Conservation (phyloP, 2,113 vertebrate species). For the Penelope pileata region DNA sequence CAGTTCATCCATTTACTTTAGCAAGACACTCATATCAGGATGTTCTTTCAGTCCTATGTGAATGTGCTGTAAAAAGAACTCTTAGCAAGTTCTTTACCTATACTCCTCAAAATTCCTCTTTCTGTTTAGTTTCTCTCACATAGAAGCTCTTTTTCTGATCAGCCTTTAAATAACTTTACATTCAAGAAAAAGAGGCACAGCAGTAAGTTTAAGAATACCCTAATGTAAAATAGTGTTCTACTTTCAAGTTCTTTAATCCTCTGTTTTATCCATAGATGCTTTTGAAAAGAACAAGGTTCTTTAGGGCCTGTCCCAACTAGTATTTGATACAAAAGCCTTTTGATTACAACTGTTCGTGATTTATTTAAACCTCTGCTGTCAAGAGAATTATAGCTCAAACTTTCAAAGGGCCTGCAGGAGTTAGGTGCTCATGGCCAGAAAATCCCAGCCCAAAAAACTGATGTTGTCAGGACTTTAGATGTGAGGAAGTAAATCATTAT, state of each 20-base stretch:
- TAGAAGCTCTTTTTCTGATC: slow-evolving; percentile 56
- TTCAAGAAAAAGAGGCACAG: slow-evolving; percentile 47
- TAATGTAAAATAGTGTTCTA: slow-evolving; percentile 49
- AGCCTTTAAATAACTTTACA: slow-evolving; percentile 51
- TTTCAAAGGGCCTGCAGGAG: slow-evolving; percentile 38
- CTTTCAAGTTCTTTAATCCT: slow-evolving; percentile 66
- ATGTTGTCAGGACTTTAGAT: slow-evolving; percentile 6
- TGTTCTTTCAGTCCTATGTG: slow-evolving; percentile 27
- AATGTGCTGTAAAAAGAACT: slow-evolving; percentile 21
- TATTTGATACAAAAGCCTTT: slow-evolving; percentile 32
- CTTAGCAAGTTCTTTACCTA: slow-evolving; percentile 20
- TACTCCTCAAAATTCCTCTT: slow-evolving; percentile 31
- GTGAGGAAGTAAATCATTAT: background rate
- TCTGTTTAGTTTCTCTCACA: slow-evolving; percentile 30
- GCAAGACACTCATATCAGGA: background rate
- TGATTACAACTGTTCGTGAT: slow-evolving; percentile 39
- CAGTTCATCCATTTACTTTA: background rate
- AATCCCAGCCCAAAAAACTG: slow-evolving; percentile 20
- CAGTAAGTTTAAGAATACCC: slow-evolving; percentile 50
- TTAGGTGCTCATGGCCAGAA: slow-evolving; percentile 19
- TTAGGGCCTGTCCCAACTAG: background rate
- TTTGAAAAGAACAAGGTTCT: slow-evolving; percentile 21
- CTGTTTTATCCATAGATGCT: slow-evolving; percentile 5
- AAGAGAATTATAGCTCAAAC: slow-evolving; percentile 17
- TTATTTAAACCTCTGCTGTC: slow-evolving; percentile 50